Percentiles rank a stretch among this genome's conserved stretches.
Evolutionary conservation across 2,113 vertebrate genomes (phyloP).

Genomic region (Electrona antarctica): DNA sequence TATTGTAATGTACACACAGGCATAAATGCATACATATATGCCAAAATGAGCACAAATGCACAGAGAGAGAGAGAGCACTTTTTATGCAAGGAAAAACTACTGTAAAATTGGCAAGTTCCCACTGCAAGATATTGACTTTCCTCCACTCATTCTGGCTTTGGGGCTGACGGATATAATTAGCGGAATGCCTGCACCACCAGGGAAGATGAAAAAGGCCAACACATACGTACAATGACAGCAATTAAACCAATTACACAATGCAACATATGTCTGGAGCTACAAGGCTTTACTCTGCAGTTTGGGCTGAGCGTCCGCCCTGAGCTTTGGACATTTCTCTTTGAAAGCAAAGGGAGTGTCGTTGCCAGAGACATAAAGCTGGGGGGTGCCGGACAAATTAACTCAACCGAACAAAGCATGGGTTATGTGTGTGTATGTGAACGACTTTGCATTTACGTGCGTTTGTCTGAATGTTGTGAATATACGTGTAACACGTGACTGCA

Average conservation of each 20-base stretch:
- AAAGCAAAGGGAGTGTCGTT: slow-evolving; percentile 19
- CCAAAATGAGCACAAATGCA: no score
- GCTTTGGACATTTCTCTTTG: slow-evolving; percentile 58
- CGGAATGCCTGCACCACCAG: slow-evolving; percentile 65
- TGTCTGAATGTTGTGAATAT: not conserved
- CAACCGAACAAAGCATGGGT: not conserved
- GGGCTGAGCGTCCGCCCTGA: slow-evolving; percentile 58
- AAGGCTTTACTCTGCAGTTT: slow-evolving; percentile 66
- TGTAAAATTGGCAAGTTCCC: slow-evolving; percentile 36
- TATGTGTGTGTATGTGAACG: not conserved
- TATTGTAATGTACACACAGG: no score
- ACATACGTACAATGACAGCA: slow-evolving; percentile 73
- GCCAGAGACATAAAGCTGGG: not conserved
- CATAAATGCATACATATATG: no score
- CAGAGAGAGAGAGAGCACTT: no score
- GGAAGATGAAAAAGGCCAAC: slow-evolving; percentile 74
- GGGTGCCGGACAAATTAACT: not conserved
- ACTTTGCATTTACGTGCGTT: not conserved
- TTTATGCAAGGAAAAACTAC: slow-evolving; percentile 15
- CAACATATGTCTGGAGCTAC: slow-evolving; percentile 72
- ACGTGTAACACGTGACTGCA: no score
- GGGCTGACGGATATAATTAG: slow-evolving; percentile 74
- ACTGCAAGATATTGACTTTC: slow-evolving; percentile 46
- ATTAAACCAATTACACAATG: slow-evolving; percentile 78
- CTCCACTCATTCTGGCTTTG: slow-evolving; percentile 57